Evolutionary conservation across 2,888 invertebrate species (phyloP), one percentile per base, ranked within the genome.

Genomic region (Pandemis heparana): DNA sequence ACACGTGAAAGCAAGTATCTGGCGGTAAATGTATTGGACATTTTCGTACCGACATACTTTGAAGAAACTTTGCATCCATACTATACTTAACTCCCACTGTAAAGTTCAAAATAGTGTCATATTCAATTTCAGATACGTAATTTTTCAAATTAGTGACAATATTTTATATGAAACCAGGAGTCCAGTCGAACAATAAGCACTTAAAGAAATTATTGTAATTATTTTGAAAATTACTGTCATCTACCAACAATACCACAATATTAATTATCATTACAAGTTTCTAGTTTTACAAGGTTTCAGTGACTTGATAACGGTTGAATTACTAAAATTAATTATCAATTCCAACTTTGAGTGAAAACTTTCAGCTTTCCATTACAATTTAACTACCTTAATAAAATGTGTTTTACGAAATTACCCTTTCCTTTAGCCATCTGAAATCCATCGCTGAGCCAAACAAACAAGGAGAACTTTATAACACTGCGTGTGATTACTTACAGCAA

Each of bases 401-500:
- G 41, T 23, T 66, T 56, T 76, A 80, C 77, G 79, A 73, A 87
- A 85, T 94, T 93, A 93, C 94, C 92, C 80, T 85, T 85, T 89
- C 89, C 87, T 78, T 74, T 83, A 88, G 92, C 91, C 87, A 92
- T 90, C 94, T 94, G 90, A 89, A 90, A 92, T 94, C 93, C 94
- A 87, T 89, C 85, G 92, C 86, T 85, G 87, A 83, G 92, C 92
- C 87, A 88, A 92, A 92, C 87, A 92, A 90, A 92, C 90, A 89
- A 70, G 83, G 78, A 70, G 67, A 77, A 76, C 79, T 81, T 80
- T 78, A 80, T 74, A 78, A 79, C 77, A 80, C 76, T 75, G 70
- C 67, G 79, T 80, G 71, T 71, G 66, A 48, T 60, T 65, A 48
- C 53, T 65, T 32, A 23, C 41, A 59, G 61, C n/a, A 5, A 39